Conservation (phyloP, 2,113 vertebrate species). For the Gallinago media region DNA sequence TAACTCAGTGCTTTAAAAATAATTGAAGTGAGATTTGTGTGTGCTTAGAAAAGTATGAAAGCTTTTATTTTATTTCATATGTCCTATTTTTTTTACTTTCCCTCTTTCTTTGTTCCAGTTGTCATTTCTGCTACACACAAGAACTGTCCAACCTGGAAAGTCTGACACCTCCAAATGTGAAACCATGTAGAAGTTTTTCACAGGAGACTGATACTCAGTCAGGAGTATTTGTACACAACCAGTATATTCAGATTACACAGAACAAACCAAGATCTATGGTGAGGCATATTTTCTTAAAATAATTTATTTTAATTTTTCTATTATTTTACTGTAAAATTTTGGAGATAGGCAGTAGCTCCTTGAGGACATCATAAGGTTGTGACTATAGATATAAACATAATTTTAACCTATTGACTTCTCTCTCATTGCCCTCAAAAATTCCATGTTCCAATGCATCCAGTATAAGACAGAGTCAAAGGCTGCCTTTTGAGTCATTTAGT, state of each 20-base stretch:
- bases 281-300: background rate
- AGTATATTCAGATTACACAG: background rate
- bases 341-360: background rate
- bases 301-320: background rate
- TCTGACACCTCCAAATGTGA: background rate
- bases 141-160: background rate
- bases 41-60: slow-evolving; percentile 1
- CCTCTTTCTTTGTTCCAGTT: background rate
- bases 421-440: background rate
- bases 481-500: background rate
- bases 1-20: slow-evolving; percentile 26
- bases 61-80: background rate
- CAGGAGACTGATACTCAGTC: background rate
- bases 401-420: background rate
- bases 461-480: background rate
- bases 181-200: background rate
- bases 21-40: slow-evolving; percentile 1
- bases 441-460: background rate
- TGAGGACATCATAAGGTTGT: background rate
- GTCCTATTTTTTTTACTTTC: background rate
- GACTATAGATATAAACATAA: background rate
- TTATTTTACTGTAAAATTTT: background rate
- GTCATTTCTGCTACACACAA: background rate
- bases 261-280: background rate
- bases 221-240: background rate